A percentile compares a stretch with the other conserved stretches of the same genome.
Conservation (phyloP, 2,888 invertebrate genomes). For the Leucoma salicis region DNA sequence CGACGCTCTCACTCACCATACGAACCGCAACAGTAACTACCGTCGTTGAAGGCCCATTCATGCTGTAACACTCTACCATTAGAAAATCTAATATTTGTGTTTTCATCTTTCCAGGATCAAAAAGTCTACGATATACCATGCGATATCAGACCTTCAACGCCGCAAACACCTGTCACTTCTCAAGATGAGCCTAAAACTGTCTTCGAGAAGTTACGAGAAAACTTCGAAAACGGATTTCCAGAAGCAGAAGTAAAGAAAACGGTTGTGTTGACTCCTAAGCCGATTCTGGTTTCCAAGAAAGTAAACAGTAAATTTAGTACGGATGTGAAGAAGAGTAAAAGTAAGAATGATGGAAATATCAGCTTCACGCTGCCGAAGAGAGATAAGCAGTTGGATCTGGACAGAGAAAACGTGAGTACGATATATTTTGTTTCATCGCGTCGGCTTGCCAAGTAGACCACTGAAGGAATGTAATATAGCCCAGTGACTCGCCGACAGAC, state of each 20-base stretch:
- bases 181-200: constrained; percentile 18
- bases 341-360: constrained; percentile 26
- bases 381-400: constrained; percentile 60
- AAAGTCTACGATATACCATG: constrained; percentile 68
- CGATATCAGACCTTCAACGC: constrained; percentile 27
- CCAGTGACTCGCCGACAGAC: too few relatives aligned
- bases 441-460: too few relatives aligned
- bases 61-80: too few relatives aligned
- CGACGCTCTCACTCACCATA: too few relatives aligned
- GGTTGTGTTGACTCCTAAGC: constrained; percentile 38
- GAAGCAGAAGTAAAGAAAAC: constrained; percentile 25
- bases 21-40: too few relatives aligned
- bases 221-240: constrained; percentile 52
- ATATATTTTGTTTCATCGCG: constrained; percentile 1
- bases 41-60: too few relatives aligned
- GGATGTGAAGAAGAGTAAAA: constrained; percentile 46
- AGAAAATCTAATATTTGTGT: not conserved
- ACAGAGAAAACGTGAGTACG: constrained; percentile 71
- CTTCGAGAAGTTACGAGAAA: constrained; percentile 58
- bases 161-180: constrained; percentile 7
- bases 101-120: constrained; percentile 52
- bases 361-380: constrained; percentile 49
- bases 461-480: too few relatives aligned
- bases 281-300: constrained; percentile 39
- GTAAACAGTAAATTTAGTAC: constrained; percentile 49